Conservation (phyloP, 2,888 invertebrate species). For the Tiliacea aurago region DNA sequence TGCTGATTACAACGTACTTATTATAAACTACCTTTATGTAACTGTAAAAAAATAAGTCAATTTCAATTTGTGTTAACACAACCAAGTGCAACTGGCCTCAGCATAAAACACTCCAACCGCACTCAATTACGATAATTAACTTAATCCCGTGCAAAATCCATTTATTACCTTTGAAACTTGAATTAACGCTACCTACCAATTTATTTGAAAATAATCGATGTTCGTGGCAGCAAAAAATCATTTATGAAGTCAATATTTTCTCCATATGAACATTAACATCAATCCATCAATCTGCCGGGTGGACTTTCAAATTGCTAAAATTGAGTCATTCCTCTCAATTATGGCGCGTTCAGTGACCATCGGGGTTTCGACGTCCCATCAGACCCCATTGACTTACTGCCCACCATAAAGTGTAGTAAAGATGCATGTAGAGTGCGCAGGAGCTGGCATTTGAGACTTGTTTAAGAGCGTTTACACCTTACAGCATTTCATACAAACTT, state of each 20-base stretch:
- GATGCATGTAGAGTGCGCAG: constrained; percentile 34
- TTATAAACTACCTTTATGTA: background rate
- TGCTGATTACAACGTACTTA: no score
- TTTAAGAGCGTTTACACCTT: no score
- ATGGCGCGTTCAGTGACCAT: constrained; percentile 63
- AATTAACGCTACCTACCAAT: constrained; percentile 69
- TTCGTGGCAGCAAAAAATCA: constrained; percentile 64
- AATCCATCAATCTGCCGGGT: constrained; percentile 76
- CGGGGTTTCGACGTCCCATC: constrained; percentile 64
- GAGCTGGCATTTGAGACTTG: constrained; percentile 4
- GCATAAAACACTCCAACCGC: constrained; percentile 40
- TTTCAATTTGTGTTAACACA: constrained; percentile 40
- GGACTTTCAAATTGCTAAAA: constrained; percentile 72
- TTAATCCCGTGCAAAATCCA: constrained; percentile 64
- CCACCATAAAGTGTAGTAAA: constrained; percentile 49
- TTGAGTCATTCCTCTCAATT: constrained; percentile 77
- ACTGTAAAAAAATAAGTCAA: constrained; percentile 15
- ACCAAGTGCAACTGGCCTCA: constrained; percentile 9
- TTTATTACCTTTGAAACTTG: constrained; percentile 64
- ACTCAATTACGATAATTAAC: constrained; percentile 52
- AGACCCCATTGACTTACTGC: constrained; percentile 66
- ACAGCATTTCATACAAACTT: no score
- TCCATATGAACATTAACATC: constrained; percentile 64
- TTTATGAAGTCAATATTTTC: constrained; percentile 68
- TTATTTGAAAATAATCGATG: constrained; percentile 67